Evolutionary conservation across 2,113 vertebrate genomes (phyloP).

Genomic region (Onychorhynchus coronatus): DNA sequence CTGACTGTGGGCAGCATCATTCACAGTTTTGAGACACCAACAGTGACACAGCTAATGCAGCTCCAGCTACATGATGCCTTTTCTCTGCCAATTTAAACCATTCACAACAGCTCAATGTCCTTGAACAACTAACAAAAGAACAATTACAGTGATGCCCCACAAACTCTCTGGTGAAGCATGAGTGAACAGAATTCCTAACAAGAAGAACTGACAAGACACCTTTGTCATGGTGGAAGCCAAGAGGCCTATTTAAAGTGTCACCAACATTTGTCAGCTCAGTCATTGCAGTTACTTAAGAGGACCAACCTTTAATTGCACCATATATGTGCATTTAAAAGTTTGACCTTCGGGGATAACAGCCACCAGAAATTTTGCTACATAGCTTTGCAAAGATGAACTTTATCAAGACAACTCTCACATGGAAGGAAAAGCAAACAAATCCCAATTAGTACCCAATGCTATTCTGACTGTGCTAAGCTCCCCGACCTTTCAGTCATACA

Average conservation of each 20-base stretch:
- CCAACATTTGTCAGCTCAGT: not conserved
- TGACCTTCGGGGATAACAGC: not conserved
- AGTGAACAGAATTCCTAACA: not conserved
- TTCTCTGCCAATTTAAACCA: not conserved
- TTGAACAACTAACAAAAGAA: not conserved
- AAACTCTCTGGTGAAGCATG: not conserved
- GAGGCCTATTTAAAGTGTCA: not conserved
- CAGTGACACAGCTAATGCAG: not conserved
- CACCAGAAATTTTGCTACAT: not conserved
- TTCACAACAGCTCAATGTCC: not conserved
- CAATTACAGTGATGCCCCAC: not conserved
- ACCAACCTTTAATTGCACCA: not conserved
- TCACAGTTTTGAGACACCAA: not conserved
- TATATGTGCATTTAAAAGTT: not conserved
- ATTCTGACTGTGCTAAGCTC: not conserved
- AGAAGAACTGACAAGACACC: not conserved
- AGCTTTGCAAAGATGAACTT: not conserved
- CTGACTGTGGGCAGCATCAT: not conserved
- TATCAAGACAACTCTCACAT: not conserved
- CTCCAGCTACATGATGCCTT: not conserved
- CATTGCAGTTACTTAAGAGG: not conserved
- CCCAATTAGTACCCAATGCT: not conserved
- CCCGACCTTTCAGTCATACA: not conserved
- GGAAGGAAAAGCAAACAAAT: not conserved
- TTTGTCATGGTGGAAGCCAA: not conserved